Conservation (phyloP, 2,888 invertebrate genomes). For the Lissocephala sabroskyi region DNA sequence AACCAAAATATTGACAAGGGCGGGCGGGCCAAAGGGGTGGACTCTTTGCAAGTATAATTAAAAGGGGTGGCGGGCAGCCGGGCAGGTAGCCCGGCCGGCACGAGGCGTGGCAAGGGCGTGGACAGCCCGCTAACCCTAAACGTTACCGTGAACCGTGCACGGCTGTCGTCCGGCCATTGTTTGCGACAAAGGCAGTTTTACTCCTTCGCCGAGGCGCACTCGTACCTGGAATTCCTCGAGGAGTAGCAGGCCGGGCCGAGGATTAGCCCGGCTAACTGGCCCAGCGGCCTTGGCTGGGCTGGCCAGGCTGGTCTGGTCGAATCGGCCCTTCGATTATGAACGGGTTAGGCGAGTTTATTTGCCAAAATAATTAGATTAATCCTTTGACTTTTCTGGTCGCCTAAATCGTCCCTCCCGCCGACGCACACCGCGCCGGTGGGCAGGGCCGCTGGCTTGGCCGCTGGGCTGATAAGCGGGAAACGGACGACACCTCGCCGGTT, state of each 20-base stretch:
- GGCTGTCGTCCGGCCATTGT: constrained; percentile 30
- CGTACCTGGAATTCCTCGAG: constrained; percentile 37
- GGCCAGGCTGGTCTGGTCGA: constrained; percentile 20
- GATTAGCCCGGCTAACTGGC: constrained; percentile 28
- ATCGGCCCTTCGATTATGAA: constrained; percentile 26
- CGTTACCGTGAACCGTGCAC: constrained; percentile 15
- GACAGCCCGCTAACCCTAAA: constrained; percentile 36
- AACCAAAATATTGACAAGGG: constrained; percentile 49
- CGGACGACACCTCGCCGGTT: constrained; percentile 40
- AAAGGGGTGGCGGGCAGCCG: constrained; percentile 42
- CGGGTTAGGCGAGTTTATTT: constrained; percentile 52
- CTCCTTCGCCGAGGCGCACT: constrained; percentile 28
- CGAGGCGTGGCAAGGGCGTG: neutral
- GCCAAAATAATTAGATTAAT: constrained; percentile 71
- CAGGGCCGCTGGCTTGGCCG: no score
- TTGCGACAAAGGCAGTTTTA: constrained; percentile 58
- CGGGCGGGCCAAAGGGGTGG: constrained; percentile 58
- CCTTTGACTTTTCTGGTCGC: constrained; percentile 51
- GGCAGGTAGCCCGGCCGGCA: constrained; percentile 7
- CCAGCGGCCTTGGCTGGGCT: neutral
- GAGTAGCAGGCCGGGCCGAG: constrained; percentile 6
- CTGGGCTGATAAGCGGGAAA: constrained; percentile 4
- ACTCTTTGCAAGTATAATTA: constrained; percentile 66
- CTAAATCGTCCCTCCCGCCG: no score
- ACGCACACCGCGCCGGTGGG: no score